Percentiles rank a stretch among this genome's conserved stretches.
phyloP scores from a whole-genome alignment of 2,888 invertebrate species.

The Augiades crinisus region DNA sequence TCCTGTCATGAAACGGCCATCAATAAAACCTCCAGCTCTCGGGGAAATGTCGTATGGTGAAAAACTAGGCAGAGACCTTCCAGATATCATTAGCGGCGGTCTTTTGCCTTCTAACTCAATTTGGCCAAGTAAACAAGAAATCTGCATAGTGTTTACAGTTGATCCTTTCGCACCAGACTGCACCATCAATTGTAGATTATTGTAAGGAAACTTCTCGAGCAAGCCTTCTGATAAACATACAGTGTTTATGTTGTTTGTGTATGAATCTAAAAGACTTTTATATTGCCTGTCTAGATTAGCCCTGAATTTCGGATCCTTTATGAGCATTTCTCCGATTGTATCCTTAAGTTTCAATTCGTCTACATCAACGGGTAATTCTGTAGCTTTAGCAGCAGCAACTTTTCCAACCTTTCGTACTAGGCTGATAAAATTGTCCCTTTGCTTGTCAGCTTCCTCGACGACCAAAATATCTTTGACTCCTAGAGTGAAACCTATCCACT shows the following conservation, averaged over 20 bases:
- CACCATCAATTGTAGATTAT: constrained; percentile 99
- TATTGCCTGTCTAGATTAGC: constrained; percentile 91
- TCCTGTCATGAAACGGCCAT: constrained; percentile 98
- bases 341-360: constrained; percentile 81
- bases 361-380: constrained; percentile 84
- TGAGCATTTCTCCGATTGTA: constrained; percentile 87
- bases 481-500: constrained; percentile 95
- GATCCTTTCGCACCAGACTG: constrained; percentile 99
- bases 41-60: constrained; percentile 93
- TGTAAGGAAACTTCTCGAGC: constrained; percentile 93
- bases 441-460: constrained; percentile 85
- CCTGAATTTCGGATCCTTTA: constrained; percentile 88
- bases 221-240: constrained; percentile 93
- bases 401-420: constrained; percentile 84
- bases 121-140: constrained; percentile 98
- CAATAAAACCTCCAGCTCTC: constrained; percentile 97
- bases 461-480: constrained; percentile 98
- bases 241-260: constrained; percentile 95
- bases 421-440: constrained; percentile 85
- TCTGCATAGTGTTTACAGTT: constrained; percentile 98
- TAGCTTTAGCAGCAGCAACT: constrained; percentile 84
- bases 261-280: constrained; percentile 89
- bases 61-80: constrained; percentile 96
- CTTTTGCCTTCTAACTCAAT: constrained; percentile 99
- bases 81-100: constrained; percentile 97